Percentiles rank a stretch among this genome's conserved stretches.
These are phyloP conservation scores for Imbricaverruca yamaguchii DNA, from an alignment of 2,888 invertebrate species.

Conservation along the genomic window DNA sequence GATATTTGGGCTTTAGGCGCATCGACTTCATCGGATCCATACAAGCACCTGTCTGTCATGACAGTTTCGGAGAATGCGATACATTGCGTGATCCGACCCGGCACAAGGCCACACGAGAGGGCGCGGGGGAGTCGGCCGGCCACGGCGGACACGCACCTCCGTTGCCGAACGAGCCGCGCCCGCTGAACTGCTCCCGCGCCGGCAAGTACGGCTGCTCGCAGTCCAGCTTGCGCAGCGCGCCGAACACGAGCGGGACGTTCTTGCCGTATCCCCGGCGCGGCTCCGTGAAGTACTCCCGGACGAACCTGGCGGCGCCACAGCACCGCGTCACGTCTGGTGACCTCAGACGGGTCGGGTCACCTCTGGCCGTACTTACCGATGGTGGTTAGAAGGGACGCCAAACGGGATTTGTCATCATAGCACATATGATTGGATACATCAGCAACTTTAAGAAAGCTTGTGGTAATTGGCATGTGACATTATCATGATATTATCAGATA, in stretches of 20 bases:
- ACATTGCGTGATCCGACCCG: no score
- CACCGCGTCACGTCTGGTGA: neutral
- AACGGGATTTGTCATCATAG: neutral
- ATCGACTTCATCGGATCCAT: no score
- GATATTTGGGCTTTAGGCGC: no score
- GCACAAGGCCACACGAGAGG: no score
- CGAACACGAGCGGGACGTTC: slow-evolving; percentile 48
- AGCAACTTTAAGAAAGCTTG: neutral
- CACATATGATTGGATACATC: neutral
- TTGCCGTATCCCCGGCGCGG: slow-evolving; percentile 59
- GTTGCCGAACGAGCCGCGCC: slow-evolving; percentile 65
- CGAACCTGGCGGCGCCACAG: slow-evolving; percentile 45
- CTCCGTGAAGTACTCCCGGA: slow-evolving; percentile 53
- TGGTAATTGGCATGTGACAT: neutral
- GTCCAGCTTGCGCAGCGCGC: slow-evolving; percentile 48
- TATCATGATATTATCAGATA: neutral
- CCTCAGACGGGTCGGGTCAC: neutral
- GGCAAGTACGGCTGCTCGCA: slow-evolving; percentile 55
- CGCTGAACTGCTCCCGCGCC: slow-evolving; percentile 57
- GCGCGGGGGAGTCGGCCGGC: no score
- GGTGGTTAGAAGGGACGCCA: neutral
- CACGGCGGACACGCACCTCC: slow-evolving; percentile 46
- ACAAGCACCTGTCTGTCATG: no score
- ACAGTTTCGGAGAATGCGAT: no score
- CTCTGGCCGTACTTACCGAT: neutral